Conservation (phyloP, 1,140 invertebrate genomes). For the Heliothis virescens region DNA sequence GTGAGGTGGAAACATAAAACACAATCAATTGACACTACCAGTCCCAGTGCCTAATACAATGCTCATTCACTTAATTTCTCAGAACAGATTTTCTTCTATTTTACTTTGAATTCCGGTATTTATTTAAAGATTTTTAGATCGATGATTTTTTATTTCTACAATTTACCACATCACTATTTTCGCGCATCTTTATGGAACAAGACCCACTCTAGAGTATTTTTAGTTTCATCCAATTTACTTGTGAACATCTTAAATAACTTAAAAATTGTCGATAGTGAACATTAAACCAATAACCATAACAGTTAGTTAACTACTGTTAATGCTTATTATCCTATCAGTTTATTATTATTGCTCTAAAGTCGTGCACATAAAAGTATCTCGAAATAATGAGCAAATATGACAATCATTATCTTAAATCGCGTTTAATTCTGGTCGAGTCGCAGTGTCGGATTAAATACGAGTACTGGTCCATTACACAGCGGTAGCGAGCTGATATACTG, state of each 20-base stretch:
- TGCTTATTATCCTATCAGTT: slow-evolving; percentile 16
- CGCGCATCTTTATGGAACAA: background rate
- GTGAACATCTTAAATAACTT: slow-evolving; percentile 2
- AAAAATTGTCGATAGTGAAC: background rate
- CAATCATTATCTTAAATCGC: slow-evolving; percentile 36
- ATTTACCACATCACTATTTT: background rate
- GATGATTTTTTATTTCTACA: background rate
- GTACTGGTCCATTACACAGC: slow-evolving; percentile 51
- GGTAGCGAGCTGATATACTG: slow-evolving; percentile 48
- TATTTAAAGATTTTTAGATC: background rate
- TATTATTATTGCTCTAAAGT: slow-evolving; percentile 24
- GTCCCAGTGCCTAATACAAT: background rate
- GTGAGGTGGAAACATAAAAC: slow-evolving; percentile 29
- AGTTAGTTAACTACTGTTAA: slow-evolving; percentile 5
- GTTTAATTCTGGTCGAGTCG: slow-evolving; percentile 11
- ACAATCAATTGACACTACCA: slow-evolving; percentile 26
- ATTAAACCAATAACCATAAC: slow-evolving; percentile 33
- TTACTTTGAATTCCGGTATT: background rate
- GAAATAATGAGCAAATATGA: slow-evolving; percentile 21
- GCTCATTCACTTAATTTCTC: slow-evolving; percentile 2
- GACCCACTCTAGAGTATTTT: background rate
- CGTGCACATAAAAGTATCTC: slow-evolving; percentile 22
- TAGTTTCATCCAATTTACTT: background rate
- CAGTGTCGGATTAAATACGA: slow-evolving; percentile 43
- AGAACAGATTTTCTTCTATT: background rate